Evolutionary conservation across 2,113 vertebrate species (phyloP).

Genomic region (Malurus melanocephalus): DNA sequence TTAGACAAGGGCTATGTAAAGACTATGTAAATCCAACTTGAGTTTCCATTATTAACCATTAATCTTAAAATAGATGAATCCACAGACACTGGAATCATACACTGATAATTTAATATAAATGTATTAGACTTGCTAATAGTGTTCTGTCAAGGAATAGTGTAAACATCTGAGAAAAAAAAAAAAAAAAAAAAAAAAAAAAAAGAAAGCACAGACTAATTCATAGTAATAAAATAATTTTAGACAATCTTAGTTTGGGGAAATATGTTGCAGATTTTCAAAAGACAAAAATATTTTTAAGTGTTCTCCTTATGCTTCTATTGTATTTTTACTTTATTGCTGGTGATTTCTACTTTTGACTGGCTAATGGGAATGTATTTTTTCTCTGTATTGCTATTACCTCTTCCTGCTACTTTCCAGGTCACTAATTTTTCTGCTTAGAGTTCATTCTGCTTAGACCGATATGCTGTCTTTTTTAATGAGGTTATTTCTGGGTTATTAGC

Average conservation of each 20-base stretch:
- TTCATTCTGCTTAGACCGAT: conserved; percentile 97
- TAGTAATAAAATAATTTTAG: neutral
- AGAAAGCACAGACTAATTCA: neutral
- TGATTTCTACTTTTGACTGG: conserved; percentile 74
- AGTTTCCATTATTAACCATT: conserved; percentile 25
- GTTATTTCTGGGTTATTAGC: conserved; percentile 99
- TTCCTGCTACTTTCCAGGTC: conserved; percentile 96
- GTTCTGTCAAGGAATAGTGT: neutral
- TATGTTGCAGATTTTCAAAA: conserved; percentile 42
- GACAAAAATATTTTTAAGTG: conserved; percentile 58
- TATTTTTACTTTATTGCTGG: conserved; percentile 63
- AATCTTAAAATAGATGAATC: conserved; percentile 11
- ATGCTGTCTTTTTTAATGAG: conserved; percentile 97
- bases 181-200: neutral
- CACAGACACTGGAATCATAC: conserved; percentile 15
- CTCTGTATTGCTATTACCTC: conserved; percentile 87
- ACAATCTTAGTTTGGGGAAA: conserved; percentile 17
- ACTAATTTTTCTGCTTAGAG: conserved; percentile 98
- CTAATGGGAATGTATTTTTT: conserved; percentile 81
- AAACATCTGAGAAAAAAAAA: too few relatives aligned
- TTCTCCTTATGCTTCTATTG: conserved; percentile 48
- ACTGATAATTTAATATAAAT: conserved; percentile 12
- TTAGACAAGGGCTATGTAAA: neutral
- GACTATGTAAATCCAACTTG: conserved; percentile 13
- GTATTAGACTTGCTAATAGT: neutral